phyloP scores from a whole-genome alignment of 2,888 invertebrate genomes.

The Stenodera caucasica region DNA sequence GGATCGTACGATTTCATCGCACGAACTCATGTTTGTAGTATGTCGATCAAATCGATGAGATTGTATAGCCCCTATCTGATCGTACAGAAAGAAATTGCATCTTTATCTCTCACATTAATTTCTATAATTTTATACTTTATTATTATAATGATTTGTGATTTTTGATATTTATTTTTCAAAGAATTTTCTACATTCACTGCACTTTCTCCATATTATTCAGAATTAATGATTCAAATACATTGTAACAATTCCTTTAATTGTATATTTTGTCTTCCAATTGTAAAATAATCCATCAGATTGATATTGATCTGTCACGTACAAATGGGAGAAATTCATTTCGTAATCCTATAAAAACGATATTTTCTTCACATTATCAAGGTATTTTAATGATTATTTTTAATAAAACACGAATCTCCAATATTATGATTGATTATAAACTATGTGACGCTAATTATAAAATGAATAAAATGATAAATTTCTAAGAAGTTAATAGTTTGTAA shows the following conservation, averaged over 20 bases:
- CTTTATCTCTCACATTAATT: too few species aligned
- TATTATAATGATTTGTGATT: not conserved
- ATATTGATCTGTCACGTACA: slow-evolving; percentile 4
- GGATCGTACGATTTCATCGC: too few species aligned
- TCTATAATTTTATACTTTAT: too few species aligned
- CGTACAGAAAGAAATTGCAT: too few species aligned
- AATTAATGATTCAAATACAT: not conserved
- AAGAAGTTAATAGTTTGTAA: slow-evolving; percentile 18
- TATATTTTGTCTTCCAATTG: slow-evolving; percentile 3
- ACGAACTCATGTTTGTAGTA: too few species aligned
- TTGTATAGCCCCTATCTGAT: too few species aligned
- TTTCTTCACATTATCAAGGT: not conserved
- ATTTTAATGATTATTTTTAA: not conserved
- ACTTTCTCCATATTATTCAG: not conserved
- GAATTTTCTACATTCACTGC: not conserved
- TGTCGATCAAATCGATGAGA: too few species aligned
- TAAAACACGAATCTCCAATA: not conserved
- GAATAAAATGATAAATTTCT: slow-evolving; percentile 20
- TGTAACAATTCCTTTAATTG: not conserved
- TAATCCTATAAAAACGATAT: not conserved
- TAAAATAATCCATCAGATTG: not conserved
- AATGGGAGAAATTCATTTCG: not conserved
- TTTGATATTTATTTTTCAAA: not conserved
- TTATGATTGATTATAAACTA: slow-evolving; percentile 11
- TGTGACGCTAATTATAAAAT: slow-evolving; percentile 17